Percentiles rank a stretch among this genome's conserved stretches.
These are phyloP conservation scores for Falco rusticolus DNA, from an alignment of 2,797 vertebrate species.

Conservation along the genomic window DNA sequence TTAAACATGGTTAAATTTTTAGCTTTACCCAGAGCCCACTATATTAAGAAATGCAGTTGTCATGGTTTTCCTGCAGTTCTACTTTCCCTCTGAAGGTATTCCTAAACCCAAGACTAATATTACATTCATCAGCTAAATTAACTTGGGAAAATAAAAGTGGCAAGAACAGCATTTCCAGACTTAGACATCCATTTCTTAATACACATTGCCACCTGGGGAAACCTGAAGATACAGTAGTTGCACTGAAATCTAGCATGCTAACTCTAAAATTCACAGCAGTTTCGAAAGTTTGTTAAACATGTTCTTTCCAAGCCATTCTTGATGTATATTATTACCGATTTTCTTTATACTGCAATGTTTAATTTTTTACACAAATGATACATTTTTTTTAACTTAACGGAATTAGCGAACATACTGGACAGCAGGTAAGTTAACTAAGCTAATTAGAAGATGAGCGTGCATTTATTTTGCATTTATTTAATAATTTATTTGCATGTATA, in stretches of 20 bases:
- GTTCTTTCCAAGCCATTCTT: background rate
- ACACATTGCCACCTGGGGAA: constrained; percentile 59
- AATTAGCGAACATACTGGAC: background rate
- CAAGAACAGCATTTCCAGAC: constrained; percentile 25
- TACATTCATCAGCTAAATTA: constrained; percentile 18
- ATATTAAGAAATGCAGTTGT: background rate
- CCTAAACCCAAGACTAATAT: background rate
- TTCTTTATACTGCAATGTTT: background rate
- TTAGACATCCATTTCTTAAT: constrained; percentile 21
- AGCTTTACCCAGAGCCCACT: background rate
- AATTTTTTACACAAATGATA: background rate
- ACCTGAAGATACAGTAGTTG: constrained; percentile 24
- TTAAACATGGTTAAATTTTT: background rate
- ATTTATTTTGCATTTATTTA: constrained; percentile 27
- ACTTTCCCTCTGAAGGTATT: background rate
- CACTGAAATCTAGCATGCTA: background rate
- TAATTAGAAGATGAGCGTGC: constrained; percentile 8
- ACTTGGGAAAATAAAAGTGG: constrained; percentile 8
- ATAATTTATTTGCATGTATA: background rate
- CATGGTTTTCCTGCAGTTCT: background rate
- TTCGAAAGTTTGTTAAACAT: background rate
- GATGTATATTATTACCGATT: background rate
- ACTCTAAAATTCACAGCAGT: background rate
- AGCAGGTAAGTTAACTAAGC: background rate
- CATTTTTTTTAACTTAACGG: background rate